Percentiles rank a stretch among this genome's conserved stretches.
Conservation (phyloP, 2,797 vertebrate species). For the Gallinago stenura region DNA sequence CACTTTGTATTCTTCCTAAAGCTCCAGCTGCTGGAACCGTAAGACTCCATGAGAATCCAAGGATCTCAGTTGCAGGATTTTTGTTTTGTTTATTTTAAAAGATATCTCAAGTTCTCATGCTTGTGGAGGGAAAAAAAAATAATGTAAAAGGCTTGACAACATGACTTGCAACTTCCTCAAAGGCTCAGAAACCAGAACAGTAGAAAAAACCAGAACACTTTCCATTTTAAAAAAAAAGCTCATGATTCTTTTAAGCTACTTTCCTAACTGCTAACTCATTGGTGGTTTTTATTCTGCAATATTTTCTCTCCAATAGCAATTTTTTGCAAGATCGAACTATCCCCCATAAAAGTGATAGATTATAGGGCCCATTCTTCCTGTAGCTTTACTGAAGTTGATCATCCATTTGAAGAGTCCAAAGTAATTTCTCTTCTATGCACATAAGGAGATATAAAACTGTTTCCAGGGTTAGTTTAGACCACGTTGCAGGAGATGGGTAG, state of each 20-base stretch:
- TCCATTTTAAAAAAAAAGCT: not conserved
- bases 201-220: not conserved
- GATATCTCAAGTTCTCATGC: constrained; percentile 23
- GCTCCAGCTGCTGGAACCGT: not conserved
- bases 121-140: not conserved
- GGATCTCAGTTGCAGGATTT: not conserved
- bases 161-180: not conserved
- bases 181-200: not conserved
- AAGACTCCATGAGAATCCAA: not conserved
- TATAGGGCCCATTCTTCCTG: not conserved
- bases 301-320: not conserved
- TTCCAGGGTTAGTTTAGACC: not conserved
- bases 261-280: not conserved
- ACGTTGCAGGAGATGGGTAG: not conserved
- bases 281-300: not conserved
- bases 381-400: not conserved
- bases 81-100: constrained; percentile 45
- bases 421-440: not conserved
- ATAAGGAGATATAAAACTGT: not conserved
- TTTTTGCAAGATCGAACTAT: not conserved
- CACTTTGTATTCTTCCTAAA: not conserved
- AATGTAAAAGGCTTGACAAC: not conserved
- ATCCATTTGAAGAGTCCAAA: not conserved
- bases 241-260: not conserved
- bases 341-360: not conserved